Evolutionary conservation across 2,113 vertebrate genomes (phyloP), one percentile per base, ranked within the genome.

Genomic region (Regulus satrapa): DNA sequence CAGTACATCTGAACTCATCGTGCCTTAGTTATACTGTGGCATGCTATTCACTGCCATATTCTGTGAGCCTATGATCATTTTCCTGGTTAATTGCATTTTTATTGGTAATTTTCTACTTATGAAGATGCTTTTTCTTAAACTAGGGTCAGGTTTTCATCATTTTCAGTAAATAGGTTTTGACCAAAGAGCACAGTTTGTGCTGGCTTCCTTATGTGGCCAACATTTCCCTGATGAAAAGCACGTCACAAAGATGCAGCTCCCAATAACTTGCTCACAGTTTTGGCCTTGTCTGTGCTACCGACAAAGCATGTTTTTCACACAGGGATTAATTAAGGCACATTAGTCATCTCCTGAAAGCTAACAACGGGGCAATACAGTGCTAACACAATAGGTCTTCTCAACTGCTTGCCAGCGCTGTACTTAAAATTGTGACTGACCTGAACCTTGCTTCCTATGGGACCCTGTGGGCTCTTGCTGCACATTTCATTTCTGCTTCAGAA

Each of bases 241-340:
- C 45, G 6, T 59, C 84, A 89, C 2, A 0, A 81, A 89, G 56
- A 68, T 72, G 74, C 85, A 95, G 56, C 36, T 88, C 68, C 63
- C 86, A 85, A 3, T 61, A 86, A 69, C 49, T 85, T 72, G 28
- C 31, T 93, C 17, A 3, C 34, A 51, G 63, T 74, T 96, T 95
- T 85, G 58, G 85, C 41, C 71, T 49, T 80, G 32, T 77, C 85
- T 73, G 17, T 55, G 56, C 8, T 84, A 59, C 59, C 48, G 40
- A 84, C 43, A 78, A 86, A 85, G 63, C 76, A 34, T 43, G 34
- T 45, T 95, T 95, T 92, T 92, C 83, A 92, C 72, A 84, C 14
- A 81, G 43, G 51, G 46, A 74, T 86, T 97, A 95, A 94, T 94
- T 96, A 94, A 94, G 55, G 51, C 43, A 84, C 79, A 84, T 94